Percentiles rank a stretch among this genome's conserved stretches.
These are phyloP conservation scores for Oceanites oceanicus DNA, from an alignment of 2,113 vertebrate genomes.

Conservation along the genomic window DNA sequence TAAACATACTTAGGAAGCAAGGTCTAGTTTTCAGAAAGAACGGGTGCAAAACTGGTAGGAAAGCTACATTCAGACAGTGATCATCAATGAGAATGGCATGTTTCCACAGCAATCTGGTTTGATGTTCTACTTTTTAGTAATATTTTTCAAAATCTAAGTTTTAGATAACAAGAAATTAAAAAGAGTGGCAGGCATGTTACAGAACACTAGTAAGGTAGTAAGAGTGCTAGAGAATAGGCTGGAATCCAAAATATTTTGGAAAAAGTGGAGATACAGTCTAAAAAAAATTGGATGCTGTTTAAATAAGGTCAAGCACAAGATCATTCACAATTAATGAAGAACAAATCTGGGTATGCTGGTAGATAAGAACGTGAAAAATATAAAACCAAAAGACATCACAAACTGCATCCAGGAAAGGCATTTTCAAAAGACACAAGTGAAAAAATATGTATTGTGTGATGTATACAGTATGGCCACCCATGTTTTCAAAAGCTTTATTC, in stretches of 20 bases:
- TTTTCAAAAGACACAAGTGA: neutral
- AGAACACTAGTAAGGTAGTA: neutral
- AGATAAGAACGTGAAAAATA: neutral
- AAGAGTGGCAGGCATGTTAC: neutral
- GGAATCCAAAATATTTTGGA: neutral
- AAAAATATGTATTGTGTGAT: neutral
- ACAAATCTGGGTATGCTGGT: neutral
- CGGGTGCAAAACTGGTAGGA: neutral
- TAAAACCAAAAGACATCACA: neutral
- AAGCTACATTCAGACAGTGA: neutral
- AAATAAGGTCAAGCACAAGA: neutral
- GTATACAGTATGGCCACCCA: neutral
- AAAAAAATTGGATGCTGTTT: neutral
- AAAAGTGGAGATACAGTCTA: neutral
- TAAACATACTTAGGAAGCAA: neutral
- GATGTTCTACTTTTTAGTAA: neutral
- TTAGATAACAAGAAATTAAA: neutral
- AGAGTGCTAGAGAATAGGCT: neutral
- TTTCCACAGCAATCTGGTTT: neutral
- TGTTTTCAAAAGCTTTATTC: neutral
- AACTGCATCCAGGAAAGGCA: neutral
- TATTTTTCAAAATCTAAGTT: neutral
- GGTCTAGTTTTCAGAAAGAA: neutral
- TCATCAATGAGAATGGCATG: neutral
- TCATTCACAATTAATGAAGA: neutral